Percentiles rank a stretch among this genome's conserved stretches.
Conservation (phyloP, 2,888 invertebrate species). For the Erpobdella octoculata region DNA sequence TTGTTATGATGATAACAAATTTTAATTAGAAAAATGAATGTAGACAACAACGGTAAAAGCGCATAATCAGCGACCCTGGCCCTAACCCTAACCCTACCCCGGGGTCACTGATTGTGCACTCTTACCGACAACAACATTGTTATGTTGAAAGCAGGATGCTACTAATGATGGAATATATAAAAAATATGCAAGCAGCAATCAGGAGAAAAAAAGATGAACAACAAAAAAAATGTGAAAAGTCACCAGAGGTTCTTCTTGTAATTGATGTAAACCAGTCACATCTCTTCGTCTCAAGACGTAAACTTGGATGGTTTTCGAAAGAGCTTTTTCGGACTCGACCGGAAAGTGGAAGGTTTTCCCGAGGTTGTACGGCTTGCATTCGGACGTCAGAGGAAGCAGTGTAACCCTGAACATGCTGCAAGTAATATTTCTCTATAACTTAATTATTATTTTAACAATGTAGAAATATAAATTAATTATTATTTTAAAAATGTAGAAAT, state of each 20-base stretch:
- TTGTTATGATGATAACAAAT: not conserved
- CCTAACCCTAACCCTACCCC: too few species aligned
- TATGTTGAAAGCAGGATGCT: not conserved
- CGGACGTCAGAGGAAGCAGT: conserved; percentile 57
- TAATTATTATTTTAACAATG: too few species aligned
- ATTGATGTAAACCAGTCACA: conserved; percentile 40
- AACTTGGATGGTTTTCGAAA: conserved; percentile 80
- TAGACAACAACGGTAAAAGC: not conserved
- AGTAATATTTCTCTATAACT: too few species aligned
- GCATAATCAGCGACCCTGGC: too few species aligned
- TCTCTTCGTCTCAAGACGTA: conserved; percentile 71
- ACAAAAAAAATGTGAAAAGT: not conserved
- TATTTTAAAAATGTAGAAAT: too few species aligned
- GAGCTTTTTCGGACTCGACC: conserved; percentile 68
- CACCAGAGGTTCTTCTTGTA: not conserved
- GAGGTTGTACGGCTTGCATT: conserved; percentile 65
- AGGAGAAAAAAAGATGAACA: not conserved
- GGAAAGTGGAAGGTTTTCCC: conserved; percentile 71
- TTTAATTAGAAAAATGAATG: not conserved
- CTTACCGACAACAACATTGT: too few species aligned
- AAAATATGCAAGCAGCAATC: not conserved
- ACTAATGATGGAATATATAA: not conserved
- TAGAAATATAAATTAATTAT: too few species aligned
- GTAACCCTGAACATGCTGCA: conserved; percentile 17
- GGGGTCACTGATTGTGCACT: too few species aligned